Evolutionary conservation across 1,140 invertebrate genomes (phyloP).

Genomic region (Dryas iulia): DNA sequence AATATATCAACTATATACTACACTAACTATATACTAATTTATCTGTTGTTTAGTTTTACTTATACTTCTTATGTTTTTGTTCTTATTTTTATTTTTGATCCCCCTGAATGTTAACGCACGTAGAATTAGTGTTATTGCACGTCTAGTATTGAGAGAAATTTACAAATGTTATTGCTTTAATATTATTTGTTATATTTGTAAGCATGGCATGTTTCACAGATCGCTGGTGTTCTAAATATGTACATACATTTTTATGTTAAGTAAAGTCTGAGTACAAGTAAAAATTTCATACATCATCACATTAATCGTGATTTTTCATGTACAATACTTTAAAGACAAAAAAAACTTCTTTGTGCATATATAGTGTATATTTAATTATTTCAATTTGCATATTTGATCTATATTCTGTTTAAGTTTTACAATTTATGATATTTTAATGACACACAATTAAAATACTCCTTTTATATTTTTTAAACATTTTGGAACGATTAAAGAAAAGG

Average conservation of each 20-base stretch:
- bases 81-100: background rate
- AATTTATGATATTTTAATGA: background rate
- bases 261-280: background rate
- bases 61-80: background rate
- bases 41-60: slow-evolving; percentile 11
- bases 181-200: background rate
- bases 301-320: background rate
- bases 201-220: background rate
- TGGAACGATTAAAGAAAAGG: background rate
- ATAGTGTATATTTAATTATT: background rate
- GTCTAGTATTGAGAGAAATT: background rate
- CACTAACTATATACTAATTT: too few species aligned
- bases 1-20: too few species aligned
- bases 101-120: background rate
- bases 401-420: background rate
- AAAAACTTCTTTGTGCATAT: background rate
- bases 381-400: background rate
- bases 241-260: background rate
- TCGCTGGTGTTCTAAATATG: background rate
- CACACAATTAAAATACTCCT: background rate
- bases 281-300: background rate
- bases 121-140: slow-evolving; percentile 5
- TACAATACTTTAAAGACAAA: background rate
- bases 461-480: background rate
- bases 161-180: background rate